Conservation (phyloP, 2,797 vertebrate genomes). For the Artibeus lituratus region DNA sequence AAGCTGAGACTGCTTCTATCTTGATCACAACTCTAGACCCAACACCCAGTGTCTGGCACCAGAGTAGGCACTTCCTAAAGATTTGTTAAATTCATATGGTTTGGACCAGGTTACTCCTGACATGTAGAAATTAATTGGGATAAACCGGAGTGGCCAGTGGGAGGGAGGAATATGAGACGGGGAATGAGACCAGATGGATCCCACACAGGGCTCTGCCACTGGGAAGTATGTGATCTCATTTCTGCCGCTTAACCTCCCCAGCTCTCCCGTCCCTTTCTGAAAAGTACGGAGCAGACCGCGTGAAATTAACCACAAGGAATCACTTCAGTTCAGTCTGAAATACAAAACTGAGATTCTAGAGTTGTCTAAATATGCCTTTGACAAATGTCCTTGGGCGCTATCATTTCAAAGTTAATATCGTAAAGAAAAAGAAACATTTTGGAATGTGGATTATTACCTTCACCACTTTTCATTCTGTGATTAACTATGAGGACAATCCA, state of each 20-base stretch:
- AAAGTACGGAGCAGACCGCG: background rate
- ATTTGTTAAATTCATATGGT: background rate
- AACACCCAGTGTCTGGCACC: background rate
- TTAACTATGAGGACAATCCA: conserved; percentile 49
- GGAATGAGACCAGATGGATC: background rate
- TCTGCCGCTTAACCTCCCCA: background rate
- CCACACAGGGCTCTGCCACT: background rate
- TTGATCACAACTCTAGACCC: background rate
- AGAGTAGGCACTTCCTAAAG: background rate
- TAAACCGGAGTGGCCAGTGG: background rate
- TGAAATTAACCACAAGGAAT: background rate
- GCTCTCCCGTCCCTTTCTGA: background rate
- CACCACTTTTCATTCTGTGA: conserved; percentile 60
- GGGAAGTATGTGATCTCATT: background rate
- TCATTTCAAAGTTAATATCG: background rate
- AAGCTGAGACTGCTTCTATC: background rate
- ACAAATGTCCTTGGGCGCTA: background rate
- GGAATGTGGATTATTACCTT: conserved; percentile 57
- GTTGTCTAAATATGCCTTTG: background rate
- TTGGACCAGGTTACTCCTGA: background rate
- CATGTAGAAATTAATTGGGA: background rate
- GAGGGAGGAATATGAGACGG: background rate
- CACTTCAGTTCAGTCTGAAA: background rate
- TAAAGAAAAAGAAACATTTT: conserved; percentile 22
- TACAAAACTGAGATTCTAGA: background rate